phyloP scores from a whole-genome alignment of 2,113 vertebrate genomes.

The Terrapene triunguis region DNA sequence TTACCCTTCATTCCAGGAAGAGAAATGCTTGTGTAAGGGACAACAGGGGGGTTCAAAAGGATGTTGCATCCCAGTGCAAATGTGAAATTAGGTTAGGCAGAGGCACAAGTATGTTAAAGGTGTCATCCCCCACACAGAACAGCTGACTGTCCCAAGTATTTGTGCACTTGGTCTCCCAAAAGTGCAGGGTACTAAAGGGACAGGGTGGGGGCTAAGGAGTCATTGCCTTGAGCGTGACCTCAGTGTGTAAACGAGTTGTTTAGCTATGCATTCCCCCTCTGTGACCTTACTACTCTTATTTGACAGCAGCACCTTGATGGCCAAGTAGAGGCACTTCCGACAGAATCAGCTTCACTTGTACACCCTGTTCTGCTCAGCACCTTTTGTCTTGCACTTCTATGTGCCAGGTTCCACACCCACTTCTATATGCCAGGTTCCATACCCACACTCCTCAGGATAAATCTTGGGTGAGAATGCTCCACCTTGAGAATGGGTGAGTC shows the following conservation, averaged over 20 bases:
- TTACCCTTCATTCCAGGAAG: constrained; percentile 45
- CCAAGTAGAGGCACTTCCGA: background rate
- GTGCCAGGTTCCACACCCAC: background rate
- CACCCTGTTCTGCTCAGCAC: background rate
- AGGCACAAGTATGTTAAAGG: background rate
- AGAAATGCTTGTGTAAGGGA: background rate
- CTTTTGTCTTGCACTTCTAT: background rate
- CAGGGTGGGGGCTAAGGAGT: background rate
- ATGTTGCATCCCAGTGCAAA: background rate
- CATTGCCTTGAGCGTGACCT: background rate
- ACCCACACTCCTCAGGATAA: background rate
- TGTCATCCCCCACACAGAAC: background rate
- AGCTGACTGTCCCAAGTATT: background rate
- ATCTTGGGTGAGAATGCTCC: background rate
- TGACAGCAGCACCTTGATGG: background rate
- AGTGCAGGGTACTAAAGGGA: background rate
- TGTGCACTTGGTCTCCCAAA: background rate
- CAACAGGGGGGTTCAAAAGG: background rate
- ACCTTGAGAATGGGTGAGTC: background rate
- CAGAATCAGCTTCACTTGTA: background rate
- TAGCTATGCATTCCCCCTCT: background rate
- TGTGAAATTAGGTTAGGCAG: constrained; percentile 10
- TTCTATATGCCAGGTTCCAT: background rate
- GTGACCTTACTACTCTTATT: background rate
- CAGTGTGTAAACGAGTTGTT: background rate